Percentiles rank a stretch among this genome's conserved stretches.
Evolutionary conservation across 2,888 invertebrate genomes (phyloP).

Genomic region (Ophioninae sp.): DNA sequence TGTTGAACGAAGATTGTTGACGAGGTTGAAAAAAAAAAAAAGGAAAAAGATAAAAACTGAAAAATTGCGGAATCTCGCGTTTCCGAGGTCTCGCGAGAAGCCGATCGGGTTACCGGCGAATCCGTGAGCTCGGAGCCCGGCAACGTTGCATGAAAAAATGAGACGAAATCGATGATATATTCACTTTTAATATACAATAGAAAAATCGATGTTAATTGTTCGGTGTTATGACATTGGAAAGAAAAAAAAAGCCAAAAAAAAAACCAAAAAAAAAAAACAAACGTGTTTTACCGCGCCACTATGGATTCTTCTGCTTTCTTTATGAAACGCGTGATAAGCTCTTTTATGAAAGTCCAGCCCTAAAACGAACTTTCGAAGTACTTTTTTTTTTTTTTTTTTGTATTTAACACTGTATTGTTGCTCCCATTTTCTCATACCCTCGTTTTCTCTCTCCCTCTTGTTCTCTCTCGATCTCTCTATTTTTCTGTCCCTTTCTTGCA

Average conservation of each 20-base stretch:
- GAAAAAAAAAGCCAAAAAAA: constrained; percentile 50
- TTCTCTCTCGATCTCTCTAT: constrained; percentile 15
- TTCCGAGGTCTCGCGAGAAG: neutral
- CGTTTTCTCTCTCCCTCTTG: constrained; percentile 60
- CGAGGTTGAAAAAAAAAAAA: neutral
- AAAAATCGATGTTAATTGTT: constrained; percentile 74
- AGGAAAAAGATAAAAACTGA: too few relatives aligned
- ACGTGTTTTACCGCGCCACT: constrained; percentile 67
- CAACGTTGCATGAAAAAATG: constrained; percentile 7
- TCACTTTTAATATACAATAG: constrained; percentile 65
- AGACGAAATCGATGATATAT: constrained; percentile 31
- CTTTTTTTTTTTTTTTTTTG: constrained; percentile 36
- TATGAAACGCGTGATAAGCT: constrained; percentile 54
- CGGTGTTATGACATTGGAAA: constrained; percentile 68
- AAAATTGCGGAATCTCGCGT: neutral
- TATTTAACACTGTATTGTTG: constrained; percentile 18
- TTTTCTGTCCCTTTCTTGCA: neutral
- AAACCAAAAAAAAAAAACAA: constrained; percentile 59
- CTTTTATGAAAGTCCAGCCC: constrained; percentile 68
- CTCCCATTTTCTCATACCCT: constrained; percentile 18
- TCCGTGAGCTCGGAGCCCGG: neutral
- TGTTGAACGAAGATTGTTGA: too few relatives aligned
- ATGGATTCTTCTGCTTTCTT: constrained; percentile 47
- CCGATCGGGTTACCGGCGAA: neutral
- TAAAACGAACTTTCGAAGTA: constrained; percentile 51